A percentile compares a stretch with the other conserved stretches of the same genome.
These are phyloP conservation scores for Barnardius zonarius DNA, from an alignment of 2,113 vertebrate species.

Conservation along the genomic window DNA sequence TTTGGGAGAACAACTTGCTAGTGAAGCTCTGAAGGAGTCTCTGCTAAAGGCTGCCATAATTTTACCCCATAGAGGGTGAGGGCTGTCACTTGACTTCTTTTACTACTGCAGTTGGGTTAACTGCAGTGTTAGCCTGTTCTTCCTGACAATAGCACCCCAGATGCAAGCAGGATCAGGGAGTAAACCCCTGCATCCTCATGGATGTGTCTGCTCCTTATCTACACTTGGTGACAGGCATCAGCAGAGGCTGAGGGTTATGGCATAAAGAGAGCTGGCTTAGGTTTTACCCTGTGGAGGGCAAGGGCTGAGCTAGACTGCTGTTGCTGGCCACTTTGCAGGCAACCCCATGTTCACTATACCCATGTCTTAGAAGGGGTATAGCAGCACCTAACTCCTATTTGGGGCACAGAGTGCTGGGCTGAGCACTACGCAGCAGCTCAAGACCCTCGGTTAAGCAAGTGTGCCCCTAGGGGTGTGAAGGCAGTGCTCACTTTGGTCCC, in stretches of 20 bases:
- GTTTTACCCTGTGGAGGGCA: too few species aligned
- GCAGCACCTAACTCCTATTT: neutral
- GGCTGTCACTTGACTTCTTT: neutral
- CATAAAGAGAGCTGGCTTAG: neutral
- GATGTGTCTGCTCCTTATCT: neutral
- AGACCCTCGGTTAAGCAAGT: neutral
- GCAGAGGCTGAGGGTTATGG: neutral
- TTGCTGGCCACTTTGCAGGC: neutral
- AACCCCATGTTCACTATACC: rapidly evolving
- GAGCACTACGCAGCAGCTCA: neutral
- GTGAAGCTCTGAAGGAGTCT: neutral
- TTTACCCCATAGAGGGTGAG: neutral
- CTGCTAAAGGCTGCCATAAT: neutral
- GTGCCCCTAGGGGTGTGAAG: rapidly evolving
- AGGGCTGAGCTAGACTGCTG: neutral
- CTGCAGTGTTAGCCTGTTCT: neutral
- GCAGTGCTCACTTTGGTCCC: neutral
- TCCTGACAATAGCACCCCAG: neutral
- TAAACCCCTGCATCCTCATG: neutral
- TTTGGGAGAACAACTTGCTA: neutral
- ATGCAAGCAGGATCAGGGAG: neutral
- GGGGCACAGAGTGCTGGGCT: neutral
- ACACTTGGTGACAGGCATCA: neutral
- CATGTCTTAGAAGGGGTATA: neutral
- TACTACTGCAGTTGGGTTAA: neutral